Conservation (phyloP, 2,888 invertebrate genomes). For the Gasteruption jaculator region DNA sequence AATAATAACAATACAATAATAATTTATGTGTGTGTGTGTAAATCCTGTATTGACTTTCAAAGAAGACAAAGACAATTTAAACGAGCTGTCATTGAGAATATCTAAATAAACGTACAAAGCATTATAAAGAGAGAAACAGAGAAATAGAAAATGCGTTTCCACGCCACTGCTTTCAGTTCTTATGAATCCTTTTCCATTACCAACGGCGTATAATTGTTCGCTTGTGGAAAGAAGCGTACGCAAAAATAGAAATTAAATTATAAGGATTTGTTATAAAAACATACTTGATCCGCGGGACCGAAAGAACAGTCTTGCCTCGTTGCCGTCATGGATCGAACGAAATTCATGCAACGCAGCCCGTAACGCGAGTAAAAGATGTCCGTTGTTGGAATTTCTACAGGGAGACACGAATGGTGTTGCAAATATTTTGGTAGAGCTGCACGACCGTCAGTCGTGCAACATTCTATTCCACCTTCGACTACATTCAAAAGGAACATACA, state of each 20-base stretch:
- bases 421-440: slow-evolving; percentile 47
- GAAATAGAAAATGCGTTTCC: background rate
- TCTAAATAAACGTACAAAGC: too few species aligned
- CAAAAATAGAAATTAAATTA: too few species aligned
- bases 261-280: slow-evolving; percentile 5
- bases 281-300: slow-evolving; percentile 59
- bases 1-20: too few species aligned
- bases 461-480: slow-evolving; percentile 52
- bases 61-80: too few species aligned
- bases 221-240: too few species aligned
- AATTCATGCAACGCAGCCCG: slow-evolving; percentile 58
- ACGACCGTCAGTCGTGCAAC: slow-evolving; percentile 53
- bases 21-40: too few species aligned
- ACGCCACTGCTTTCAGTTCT: background rate
- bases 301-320: slow-evolving; percentile 57
- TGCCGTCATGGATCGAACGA: slow-evolving; percentile 59
- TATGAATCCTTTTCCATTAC: background rate
- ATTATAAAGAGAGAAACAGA: too few species aligned
- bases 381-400: slow-evolving; percentile 56
- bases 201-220: too few species aligned
- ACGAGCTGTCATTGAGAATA: too few species aligned
- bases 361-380: slow-evolving; percentile 56
- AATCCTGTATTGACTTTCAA: too few species aligned
- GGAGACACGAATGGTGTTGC: slow-evolving; percentile 59
- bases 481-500: background rate